Evolutionary conservation across 2,888 invertebrate species (phyloP).

Genomic region (Pycnomerus fuliginosus): DNA sequence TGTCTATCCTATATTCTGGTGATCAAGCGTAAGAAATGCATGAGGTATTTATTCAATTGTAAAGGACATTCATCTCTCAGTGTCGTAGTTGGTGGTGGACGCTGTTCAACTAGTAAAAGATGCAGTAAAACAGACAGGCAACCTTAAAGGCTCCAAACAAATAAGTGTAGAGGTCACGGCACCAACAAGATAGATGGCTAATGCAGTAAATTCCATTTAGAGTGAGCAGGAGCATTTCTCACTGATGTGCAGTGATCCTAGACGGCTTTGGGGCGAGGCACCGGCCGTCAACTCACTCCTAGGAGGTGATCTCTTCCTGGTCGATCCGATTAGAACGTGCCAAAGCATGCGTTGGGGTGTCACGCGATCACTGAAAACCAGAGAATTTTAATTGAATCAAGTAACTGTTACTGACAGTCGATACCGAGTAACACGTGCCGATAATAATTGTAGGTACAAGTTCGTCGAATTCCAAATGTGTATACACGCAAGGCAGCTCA

Average conservation of each 20-base stretch:
- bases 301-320: conserved; percentile 19
- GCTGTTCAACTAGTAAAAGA: no score
- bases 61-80: no score
- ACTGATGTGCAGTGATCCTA: conserved; percentile 30
- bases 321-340: conserved; percentile 10
- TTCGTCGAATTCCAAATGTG: conserved; percentile 15
- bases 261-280: conserved; percentile 22
- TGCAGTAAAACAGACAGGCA: conserved; percentile 13
- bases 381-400: conserved; percentile 7
- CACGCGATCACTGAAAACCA: conserved; percentile 5
- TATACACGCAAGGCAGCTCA: conserved; percentile 11
- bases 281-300: conserved; percentile 17
- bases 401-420: no score
- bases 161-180: conserved; percentile 26
- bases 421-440: conserved; percentile 11
- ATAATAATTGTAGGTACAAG: conserved; percentile 20
- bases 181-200: conserved; percentile 26
- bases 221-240: conserved; percentile 25
- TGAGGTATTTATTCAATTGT: no score
- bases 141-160: conserved; percentile 22
- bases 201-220: conserved; percentile 29
- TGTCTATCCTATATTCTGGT: no score
- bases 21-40: no score
- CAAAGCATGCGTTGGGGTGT: conserved; percentile 17
- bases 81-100: no score